A percentile compares a stretch with the other conserved stretches of the same genome.
These are phyloP conservation scores for Gadus macrocephalus DNA, from an alignment of 2,113 vertebrate species.

Conservation along the genomic window DNA sequence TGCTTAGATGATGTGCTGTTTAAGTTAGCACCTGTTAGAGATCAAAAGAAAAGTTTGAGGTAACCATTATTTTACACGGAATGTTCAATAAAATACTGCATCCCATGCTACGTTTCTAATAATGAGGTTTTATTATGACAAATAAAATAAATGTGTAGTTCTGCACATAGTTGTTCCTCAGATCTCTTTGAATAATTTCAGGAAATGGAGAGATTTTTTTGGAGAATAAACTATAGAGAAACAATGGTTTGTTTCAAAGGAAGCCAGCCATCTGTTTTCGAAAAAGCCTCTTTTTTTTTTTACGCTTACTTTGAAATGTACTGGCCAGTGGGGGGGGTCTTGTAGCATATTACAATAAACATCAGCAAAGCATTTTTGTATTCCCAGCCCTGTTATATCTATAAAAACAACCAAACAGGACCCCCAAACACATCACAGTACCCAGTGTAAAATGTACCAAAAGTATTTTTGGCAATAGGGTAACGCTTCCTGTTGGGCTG, in stretches of 20 bases:
- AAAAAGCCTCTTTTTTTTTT: neutral
- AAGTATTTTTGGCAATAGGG: neutral
- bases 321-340: neutral
- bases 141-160: too few species aligned
- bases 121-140: too few species aligned
- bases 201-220: conserved; percentile 13
- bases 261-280: conserved; percentile 29
- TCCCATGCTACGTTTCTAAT: too few species aligned
- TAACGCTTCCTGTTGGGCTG: neutral
- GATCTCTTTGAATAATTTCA: conserved; percentile 12
- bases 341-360: neutral
- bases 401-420: too few species aligned
- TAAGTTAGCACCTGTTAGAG: conserved; percentile 6
- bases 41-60: too few species aligned
- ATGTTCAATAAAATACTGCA: too few species aligned
- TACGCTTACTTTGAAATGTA: neutral
- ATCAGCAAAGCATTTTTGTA: too few species aligned
- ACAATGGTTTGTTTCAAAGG: neutral
- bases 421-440: too few species aligned
- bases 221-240: conserved; percentile 7
- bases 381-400: too few species aligned
- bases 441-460: neutral
- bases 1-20: conserved; percentile 3
- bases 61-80: too few species aligned
- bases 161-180: neutral